Base-by-base conservation (phyloP, 2,888 invertebrate species). In the Thera britannica region DNA sequence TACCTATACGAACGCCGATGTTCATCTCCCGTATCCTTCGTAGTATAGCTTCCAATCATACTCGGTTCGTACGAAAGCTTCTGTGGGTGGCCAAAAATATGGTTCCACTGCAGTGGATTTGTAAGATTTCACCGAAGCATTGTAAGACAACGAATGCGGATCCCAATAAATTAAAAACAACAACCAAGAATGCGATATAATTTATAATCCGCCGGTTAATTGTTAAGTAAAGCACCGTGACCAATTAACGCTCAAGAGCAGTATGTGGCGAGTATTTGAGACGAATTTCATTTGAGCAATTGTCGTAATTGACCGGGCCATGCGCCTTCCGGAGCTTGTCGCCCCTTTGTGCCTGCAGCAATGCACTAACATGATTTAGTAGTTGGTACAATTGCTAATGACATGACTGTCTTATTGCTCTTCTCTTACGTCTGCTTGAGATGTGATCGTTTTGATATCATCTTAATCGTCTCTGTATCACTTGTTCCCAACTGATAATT, bases 241-340 rank as follows among this genome's bases (percentile, higher is more conserved):
- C 93, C 92, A 92, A 92, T 92, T 92, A 92, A 85, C 85, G 87
- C 78, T 78, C 79, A 81, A 81, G 75, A 78, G 81, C 80, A 79
- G 82, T 81, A 81, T 80, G 82, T 83, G 76, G 84, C 83, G 80
- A 72, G 83, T 83, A 84, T 83, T 82, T 82, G 85, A 90, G 89
- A 89, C 90, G 89, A 90, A 92, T 90, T 90, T 90, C 89, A 92
- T 92, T 93, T 88, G 85, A 90, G 88, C 93, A 92, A 92, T 93
- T 93, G 92, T 86, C 79, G 90, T 92, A 93, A 93, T 93, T 93
- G 92, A 86, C 81, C 84, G 81, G 84, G 83, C 84, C 80, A 79
- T 76, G 80, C 85, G 86, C 84, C 89, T 92, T 92, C 93, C 93
- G 91, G 90, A 90, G 82, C 65, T 79, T 79, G 72, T 80, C 83